These are phyloP conservation scores for Arizona elegans DNA, from an alignment of 2,113 vertebrate species.

Conservation along the genomic window DNA sequence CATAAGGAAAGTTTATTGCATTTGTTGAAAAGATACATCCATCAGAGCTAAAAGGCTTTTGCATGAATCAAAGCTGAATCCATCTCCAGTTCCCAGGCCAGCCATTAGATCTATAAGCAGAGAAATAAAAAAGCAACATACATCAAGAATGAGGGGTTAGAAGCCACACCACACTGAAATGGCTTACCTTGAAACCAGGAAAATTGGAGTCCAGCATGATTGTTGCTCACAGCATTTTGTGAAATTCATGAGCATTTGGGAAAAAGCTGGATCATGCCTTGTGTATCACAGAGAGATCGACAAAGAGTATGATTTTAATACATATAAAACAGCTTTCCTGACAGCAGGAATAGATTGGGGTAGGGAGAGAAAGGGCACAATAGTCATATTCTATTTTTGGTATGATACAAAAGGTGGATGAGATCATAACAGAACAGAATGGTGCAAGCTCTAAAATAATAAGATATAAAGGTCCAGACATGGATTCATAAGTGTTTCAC, in stretches of 20 bases:
- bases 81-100: slow-evolving; percentile 46
- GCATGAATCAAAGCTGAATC: slow-evolving; percentile 73
- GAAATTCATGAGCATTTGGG: neutral
- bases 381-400: neutral
- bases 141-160: neutral
- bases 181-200: neutral
- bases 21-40: slow-evolving; percentile 76
- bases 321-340: neutral
- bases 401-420: neutral
- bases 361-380: neutral
- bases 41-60: slow-evolving; percentile 71
- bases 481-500: neutral
- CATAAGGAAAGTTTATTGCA: slow-evolving; percentile 50
- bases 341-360: neutral
- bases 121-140: slow-evolving; percentile 32
- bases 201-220: neutral
- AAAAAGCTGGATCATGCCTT: neutral
- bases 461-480: neutral
- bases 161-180: neutral
- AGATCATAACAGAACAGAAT: neutral
- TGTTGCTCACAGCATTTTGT: neutral
- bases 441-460: neutral
- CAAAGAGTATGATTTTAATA: neutral
- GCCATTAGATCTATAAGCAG: slow-evolving; percentile 59
- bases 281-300: neutral